Evolutionary conservation across 1,140 invertebrate species (phyloP), one percentile per base, ranked within the genome.

Genomic region (Gryllus bimaculatus): DNA sequence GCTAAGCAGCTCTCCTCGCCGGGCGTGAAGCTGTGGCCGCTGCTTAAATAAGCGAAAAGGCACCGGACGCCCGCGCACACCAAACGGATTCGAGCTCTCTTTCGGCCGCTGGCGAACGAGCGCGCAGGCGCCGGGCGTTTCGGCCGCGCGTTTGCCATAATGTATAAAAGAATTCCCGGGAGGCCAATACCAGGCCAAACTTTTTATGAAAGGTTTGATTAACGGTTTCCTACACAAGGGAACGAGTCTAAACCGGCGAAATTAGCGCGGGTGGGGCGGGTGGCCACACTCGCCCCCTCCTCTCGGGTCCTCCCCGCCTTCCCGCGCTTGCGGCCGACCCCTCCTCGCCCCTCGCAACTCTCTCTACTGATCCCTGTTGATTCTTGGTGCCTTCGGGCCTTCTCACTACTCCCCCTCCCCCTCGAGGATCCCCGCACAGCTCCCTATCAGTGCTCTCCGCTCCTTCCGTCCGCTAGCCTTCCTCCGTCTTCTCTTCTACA

Each of bases 171-270:
- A 66, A 66, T 66, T 66, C 54, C 54, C 54, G 7, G 54, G 54
- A 66, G 54, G 54, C 54, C 54, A 66, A 66, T 66, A 18, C 18
- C 26, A 39, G 26, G 26, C 26, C 26, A 5, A 66, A 66, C 54
- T 66, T 66, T 66, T 66, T 66, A 66, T 66, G 54, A 66, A 66
- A 66, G 54, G 54, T 66, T 66, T 66, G 54, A 66, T 66, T 66
- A 66, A 66, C 54, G 54, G 54, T 66, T 66, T 66, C 18, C 54
- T 66, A 66, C 54, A 66, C 54, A 66, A 66, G 54, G 54, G 54
- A 66, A 18, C 18, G 54, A 66, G 18, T 66, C 54, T 66, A 66
- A 66, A 66, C 54, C 54, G 18, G 54, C 54, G 54, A 66, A 66
- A 66, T 66, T 66, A 66, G 54, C 54, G 18, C 54, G 10, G 54